A percentile compares a stretch with the other conserved stretches of the same genome.
These are phyloP conservation scores for Datnioides undecimradiatus DNA, from an alignment of 2,113 vertebrate species.

Conservation along the genomic window DNA sequence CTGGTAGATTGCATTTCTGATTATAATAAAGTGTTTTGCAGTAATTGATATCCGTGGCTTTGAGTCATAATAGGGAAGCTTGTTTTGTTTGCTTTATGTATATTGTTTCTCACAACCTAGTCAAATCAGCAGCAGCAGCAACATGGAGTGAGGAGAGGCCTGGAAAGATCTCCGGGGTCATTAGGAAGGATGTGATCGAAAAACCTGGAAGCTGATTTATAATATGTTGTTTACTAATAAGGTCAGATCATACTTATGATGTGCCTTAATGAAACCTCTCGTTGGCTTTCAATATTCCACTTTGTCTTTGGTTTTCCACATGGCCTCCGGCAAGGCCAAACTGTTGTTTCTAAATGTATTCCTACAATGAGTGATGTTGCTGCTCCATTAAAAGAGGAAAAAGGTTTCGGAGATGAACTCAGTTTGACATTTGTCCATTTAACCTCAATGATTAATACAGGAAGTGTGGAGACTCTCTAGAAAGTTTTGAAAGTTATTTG, in stretches of 20 bases:
- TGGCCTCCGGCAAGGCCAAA: background rate
- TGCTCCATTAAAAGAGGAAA: background rate
- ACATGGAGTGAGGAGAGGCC: background rate
- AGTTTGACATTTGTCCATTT: background rate
- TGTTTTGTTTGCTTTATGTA: background rate
- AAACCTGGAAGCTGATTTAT: constrained; percentile 4
- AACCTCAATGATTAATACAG: background rate
- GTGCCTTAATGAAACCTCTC: background rate
- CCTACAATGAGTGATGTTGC: background rate
- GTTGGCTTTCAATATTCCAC: background rate
- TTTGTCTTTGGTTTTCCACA: background rate
- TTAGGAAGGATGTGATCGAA: constrained; percentile 24
- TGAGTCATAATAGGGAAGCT: background rate
- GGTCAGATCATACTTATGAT: background rate
- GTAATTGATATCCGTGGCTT: background rate
- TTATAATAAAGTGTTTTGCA: constrained; percentile 2
- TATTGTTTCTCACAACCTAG: background rate
- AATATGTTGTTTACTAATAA: constrained; percentile 5
- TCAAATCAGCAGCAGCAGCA: background rate
- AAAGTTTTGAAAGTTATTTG: constrained; percentile 52
- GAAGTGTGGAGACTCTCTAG: background rate
- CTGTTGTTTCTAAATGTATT: background rate
- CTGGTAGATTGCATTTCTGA: constrained; percentile 23
- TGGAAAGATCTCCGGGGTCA: constrained; percentile 14
- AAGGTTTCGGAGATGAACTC: background rate